Evolutionary conservation across 2,113 vertebrate genomes (phyloP).

Genomic region (Oxygymnocypris stewartii): DNA sequence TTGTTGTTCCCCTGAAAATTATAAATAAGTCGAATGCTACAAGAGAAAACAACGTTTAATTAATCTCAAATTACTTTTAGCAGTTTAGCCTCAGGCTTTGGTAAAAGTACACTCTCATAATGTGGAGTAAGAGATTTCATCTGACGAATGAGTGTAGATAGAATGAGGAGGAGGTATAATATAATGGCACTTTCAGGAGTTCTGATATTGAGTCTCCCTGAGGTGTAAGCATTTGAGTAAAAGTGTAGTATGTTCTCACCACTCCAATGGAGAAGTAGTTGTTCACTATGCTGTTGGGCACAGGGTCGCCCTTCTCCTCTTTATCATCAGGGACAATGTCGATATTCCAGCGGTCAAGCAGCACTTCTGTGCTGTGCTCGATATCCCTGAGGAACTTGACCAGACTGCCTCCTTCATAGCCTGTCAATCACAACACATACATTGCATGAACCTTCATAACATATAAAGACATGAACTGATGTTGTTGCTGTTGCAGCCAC

Average conservation of each 20-base stretch:
- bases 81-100: conserved; percentile 33
- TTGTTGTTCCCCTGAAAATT: conserved; percentile 49
- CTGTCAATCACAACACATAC: conserved; percentile 63
- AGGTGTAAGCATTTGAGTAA: neutral
- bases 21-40: conserved; percentile 50
- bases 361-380: conserved; percentile 89
- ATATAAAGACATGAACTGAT: neutral
- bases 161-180: neutral
- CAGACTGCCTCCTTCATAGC: conserved; percentile 94
- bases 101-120: conserved; percentile 5
- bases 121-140: neutral
- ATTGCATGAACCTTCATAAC: neutral
- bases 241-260: conserved; percentile 74
- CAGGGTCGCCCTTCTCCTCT: conserved; percentile 85
- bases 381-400: conserved; percentile 93
- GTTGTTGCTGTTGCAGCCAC: neutral
- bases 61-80: conserved; percentile 21
- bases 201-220: neutral
- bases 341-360: conserved; percentile 92
- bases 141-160: neutral
- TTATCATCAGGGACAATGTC: conserved; percentile 85
- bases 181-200: neutral
- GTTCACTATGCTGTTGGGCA: conserved; percentile 92
- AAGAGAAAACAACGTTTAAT: conserved; percentile 36
- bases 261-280: conserved; percentile 98